These are phyloP conservation scores for Carduelis carduelis DNA, from an alignment of 2,797 vertebrate species.

Conservation along the genomic window DNA sequence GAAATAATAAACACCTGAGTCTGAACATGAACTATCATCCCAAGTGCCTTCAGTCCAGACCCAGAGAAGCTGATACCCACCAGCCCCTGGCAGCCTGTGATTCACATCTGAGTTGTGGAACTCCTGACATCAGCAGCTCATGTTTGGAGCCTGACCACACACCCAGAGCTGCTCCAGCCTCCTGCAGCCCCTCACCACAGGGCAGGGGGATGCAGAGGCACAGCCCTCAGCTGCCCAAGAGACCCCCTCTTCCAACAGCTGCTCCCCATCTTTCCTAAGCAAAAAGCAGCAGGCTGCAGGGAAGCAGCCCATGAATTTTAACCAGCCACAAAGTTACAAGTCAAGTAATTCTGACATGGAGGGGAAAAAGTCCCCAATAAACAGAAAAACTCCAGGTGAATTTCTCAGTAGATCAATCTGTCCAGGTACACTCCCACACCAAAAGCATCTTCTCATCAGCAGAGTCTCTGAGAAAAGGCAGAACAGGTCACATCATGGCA, in stretches of 20 bases:
- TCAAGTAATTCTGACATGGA: not conserved
- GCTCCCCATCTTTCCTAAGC: not conserved
- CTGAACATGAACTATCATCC: fast-evolving
- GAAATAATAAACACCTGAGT: not conserved
- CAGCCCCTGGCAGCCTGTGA: not conserved
- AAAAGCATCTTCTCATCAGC: not conserved
- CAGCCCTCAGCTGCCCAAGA: not conserved
- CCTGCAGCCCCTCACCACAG: not conserved
- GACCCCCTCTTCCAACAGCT: not conserved
- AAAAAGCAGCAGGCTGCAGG: not conserved
- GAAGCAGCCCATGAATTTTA: not conserved
- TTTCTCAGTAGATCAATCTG: not conserved
- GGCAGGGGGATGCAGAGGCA: not conserved
- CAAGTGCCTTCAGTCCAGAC: not conserved
- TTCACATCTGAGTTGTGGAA: not conserved
- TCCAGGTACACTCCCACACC: not conserved
- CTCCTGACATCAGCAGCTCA: not conserved
- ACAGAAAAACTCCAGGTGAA: not conserved
- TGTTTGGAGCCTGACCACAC: not conserved
- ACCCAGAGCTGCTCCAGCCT: not conserved
- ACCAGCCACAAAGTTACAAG: not conserved
- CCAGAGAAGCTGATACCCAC: not conserved
- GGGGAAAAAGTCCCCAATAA: not conserved
- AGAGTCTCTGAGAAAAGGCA: not conserved
- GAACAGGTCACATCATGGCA: not conserved